phyloP scores from a whole-genome alignment of 2,797 vertebrate genomes.

The Gobio occitaniae region DNA sequence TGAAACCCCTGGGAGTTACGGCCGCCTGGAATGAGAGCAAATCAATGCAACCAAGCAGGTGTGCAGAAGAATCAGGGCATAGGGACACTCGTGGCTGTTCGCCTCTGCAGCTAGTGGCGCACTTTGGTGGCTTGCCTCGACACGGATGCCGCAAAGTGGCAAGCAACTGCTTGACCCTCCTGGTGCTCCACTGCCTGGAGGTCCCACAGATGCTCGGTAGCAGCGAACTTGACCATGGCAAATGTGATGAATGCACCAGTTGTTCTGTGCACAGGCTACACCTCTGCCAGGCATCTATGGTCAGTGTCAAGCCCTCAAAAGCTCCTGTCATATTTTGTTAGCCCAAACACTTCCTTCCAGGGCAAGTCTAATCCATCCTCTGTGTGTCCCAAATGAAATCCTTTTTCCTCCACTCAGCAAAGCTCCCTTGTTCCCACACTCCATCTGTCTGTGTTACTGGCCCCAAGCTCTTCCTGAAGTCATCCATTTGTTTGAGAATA shows the following conservation, averaged over 20 bases:
- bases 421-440: constrained; percentile 61
- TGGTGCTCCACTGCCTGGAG: constrained; percentile 72
- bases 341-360: constrained; percentile 73
- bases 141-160: constrained; percentile 67
- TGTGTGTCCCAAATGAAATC: constrained; percentile 64
- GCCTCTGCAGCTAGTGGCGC: constrained; percentile 69
- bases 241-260: constrained; percentile 72
- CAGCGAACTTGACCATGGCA: constrained; percentile 68
- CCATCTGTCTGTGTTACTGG: constrained; percentile 77
- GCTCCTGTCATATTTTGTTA: constrained; percentile 77
- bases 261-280: constrained; percentile 60
- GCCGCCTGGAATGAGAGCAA: constrained; percentile 76
- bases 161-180: constrained; percentile 76
- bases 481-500: constrained; percentile 78
- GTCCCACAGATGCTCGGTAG: constrained; percentile 74
- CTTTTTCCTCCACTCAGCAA: constrained; percentile 60
- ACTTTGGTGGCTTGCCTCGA: constrained; percentile 66
- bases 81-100: constrained; percentile 66
- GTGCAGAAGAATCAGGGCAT: constrained; percentile 73
- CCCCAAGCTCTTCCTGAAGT: constrained; percentile 72
- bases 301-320: constrained; percentile 73
- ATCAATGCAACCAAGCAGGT: constrained; percentile 80
- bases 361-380: constrained; percentile 69
- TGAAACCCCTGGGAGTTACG: constrained; percentile 72
- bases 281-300: constrained; percentile 69